These are phyloP conservation scores for Craseonycteris thonglongyai DNA, from an alignment of 2,113 vertebrate genomes.

Conservation along the genomic window DNA sequence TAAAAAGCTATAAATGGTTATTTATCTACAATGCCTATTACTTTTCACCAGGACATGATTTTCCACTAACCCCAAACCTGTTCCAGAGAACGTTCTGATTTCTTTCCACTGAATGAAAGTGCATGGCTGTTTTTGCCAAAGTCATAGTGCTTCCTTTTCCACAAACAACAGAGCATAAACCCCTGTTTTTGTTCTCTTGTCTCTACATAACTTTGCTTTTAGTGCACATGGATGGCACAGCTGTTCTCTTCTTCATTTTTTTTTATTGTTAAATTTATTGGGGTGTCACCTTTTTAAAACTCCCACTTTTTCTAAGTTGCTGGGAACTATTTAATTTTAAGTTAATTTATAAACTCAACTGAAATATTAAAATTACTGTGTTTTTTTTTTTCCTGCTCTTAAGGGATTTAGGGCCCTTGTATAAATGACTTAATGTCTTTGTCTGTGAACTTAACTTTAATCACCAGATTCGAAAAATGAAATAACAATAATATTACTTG, in stretches of 20 bases:
- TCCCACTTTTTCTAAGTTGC: not conserved
- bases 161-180: not conserved
- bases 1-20: conserved; percentile 40
- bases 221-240: not conserved
- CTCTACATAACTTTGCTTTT: not conserved
- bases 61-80: conserved; percentile 28
- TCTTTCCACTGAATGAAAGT: conserved; percentile 28
- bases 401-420: not conserved
- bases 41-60: conserved; percentile 48
- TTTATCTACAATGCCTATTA: conserved; percentile 42
- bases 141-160: not conserved
- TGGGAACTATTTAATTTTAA: conserved; percentile 13
- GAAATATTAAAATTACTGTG: conserved; percentile 16
- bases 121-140: not conserved
- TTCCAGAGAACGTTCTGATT: conserved; percentile 49
- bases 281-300: not conserved
- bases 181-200: not conserved
- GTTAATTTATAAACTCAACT: conserved; percentile 13
- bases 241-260: not conserved
- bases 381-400: not conserved
- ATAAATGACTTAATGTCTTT: not conserved
- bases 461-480: conserved; percentile 4
- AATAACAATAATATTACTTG: conserved; percentile 12
- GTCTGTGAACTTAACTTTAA: not conserved
- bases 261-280: too few species aligned